Evolutionary conservation across 2,113 vertebrate genomes (phyloP).

Genomic region (Casuarius casuarius): DNA sequence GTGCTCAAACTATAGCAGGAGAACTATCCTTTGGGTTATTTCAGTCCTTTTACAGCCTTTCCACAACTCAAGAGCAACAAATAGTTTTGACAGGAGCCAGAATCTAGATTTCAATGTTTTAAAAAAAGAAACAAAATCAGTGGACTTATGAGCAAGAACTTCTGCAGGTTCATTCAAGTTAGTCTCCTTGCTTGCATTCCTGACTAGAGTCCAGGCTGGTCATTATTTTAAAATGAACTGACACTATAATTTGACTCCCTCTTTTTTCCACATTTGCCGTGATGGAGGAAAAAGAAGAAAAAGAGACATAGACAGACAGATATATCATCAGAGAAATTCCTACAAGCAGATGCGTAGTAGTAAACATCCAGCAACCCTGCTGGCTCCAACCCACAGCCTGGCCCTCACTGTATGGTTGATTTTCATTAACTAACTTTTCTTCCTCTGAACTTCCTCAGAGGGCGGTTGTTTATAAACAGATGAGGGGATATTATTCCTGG

Average conservation of each 20-base stretch:
- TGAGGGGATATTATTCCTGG: constrained; percentile 59
- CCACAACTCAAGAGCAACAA: neutral
- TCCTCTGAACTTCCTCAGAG: constrained; percentile 49
- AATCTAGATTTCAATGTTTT: neutral
- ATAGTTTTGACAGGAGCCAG: neutral
- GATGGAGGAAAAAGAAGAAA: neutral
- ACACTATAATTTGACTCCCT: neutral
- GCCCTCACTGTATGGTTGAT: neutral
- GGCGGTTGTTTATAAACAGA: constrained; percentile 78
- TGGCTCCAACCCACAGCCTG: neutral
- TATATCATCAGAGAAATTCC: constrained; percentile 28
- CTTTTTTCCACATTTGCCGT: neutral
- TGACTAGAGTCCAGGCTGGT: accelerated
- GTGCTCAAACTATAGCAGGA: neutral
- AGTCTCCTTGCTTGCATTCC: neutral
- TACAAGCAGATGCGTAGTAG: constrained; percentile 25
- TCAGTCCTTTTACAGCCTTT: constrained; percentile 5
- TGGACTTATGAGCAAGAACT: neutral
- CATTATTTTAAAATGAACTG: neutral
- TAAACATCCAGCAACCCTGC: constrained; percentile 47
- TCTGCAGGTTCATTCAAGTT: neutral
- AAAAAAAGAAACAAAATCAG: neutral
- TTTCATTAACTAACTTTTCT: constrained; percentile 58
- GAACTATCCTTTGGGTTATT: neutral
- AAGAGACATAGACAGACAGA: neutral